Evolutionary conservation across 1,140 invertebrate genomes (phyloP).

Genomic region (Hesperophylax magnus): DNA sequence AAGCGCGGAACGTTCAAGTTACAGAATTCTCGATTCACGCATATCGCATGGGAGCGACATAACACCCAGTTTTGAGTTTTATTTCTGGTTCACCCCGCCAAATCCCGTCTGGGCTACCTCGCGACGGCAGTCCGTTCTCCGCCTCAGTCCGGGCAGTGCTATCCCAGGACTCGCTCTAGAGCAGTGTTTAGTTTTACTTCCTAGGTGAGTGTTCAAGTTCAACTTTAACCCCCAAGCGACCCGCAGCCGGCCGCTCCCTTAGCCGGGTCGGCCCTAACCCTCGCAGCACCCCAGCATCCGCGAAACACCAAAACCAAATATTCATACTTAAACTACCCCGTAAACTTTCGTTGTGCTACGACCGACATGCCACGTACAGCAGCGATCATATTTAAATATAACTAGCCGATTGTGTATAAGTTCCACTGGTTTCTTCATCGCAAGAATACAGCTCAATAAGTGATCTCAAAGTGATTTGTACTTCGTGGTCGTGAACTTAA

Average conservation of each 20-base stretch:
- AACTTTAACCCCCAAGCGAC: slow-evolving; percentile 38
- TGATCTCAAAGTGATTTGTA: slow-evolving; percentile 17
- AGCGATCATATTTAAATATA: background rate
- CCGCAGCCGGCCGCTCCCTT: too few species aligned
- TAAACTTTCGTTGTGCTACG: too few species aligned
- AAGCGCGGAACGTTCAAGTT: slow-evolving; percentile 51
- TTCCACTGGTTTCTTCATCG: background rate
- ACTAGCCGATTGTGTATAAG: slow-evolving; percentile 1
- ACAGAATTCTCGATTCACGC: slow-evolving; percentile 46
- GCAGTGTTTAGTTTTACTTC: slow-evolving; percentile 50
- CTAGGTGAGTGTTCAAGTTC: slow-evolving; percentile 51
- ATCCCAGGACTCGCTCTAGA: slow-evolving; percentile 49
- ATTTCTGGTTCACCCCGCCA: slow-evolving; percentile 50
- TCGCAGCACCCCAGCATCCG: background rate
- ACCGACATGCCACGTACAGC: background rate
- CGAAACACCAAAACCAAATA: background rate
- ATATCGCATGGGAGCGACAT: slow-evolving; percentile 45
- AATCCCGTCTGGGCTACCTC: slow-evolving; percentile 33
- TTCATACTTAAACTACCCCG: too few species aligned
- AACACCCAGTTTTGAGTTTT: slow-evolving; percentile 48
- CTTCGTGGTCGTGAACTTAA: slow-evolving; percentile 5
- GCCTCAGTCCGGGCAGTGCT: slow-evolving; percentile 55
- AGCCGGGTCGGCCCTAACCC: background rate
- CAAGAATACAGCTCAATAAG: background rate
- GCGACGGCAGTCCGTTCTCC: slow-evolving; percentile 47